Conservation (phyloP, 2,113 vertebrate species). For the Phaethornis superciliosus region DNA sequence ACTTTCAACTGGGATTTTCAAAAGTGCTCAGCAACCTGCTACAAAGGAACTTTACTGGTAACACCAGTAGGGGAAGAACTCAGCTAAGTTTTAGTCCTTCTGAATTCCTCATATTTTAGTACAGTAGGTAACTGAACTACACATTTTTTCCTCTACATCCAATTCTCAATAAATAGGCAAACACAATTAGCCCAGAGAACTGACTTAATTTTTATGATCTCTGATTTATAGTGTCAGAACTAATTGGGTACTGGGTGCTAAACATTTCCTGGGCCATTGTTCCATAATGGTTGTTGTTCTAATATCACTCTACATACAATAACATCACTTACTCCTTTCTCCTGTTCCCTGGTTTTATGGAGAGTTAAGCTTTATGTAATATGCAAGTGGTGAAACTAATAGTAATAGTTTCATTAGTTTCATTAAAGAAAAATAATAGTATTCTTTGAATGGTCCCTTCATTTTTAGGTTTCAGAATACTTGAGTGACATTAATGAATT, state of each 20-base stretch:
- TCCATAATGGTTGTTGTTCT: not conserved
- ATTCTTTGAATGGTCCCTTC: not conserved
- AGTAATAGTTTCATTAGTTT: too few species aligned
- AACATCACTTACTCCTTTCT: not conserved
- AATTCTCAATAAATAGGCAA: not conserved
- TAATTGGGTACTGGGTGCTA: not conserved
- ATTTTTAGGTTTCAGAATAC: not conserved
- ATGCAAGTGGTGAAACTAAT: not conserved
- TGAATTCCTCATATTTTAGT: not conserved
- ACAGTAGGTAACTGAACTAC: not conserved
- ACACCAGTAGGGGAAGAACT: not conserved
- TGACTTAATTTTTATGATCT: not conserved
- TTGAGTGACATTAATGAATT: not conserved
- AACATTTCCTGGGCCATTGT: not conserved
- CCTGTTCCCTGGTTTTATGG: not conserved
- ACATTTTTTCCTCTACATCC: not conserved
- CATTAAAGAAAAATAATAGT: too few species aligned
- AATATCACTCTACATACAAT: not conserved
- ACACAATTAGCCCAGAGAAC: not conserved
- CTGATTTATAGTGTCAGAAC: not conserved
- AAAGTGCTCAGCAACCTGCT: not conserved
- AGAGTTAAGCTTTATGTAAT: not conserved
- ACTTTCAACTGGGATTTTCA: not conserved
- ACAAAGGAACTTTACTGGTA: not conserved
- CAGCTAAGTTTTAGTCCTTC: not conserved